Evolutionary conservation across 2,888 invertebrate genomes (phyloP).

Genomic region (Sepioteuthis lessoniana): DNA sequence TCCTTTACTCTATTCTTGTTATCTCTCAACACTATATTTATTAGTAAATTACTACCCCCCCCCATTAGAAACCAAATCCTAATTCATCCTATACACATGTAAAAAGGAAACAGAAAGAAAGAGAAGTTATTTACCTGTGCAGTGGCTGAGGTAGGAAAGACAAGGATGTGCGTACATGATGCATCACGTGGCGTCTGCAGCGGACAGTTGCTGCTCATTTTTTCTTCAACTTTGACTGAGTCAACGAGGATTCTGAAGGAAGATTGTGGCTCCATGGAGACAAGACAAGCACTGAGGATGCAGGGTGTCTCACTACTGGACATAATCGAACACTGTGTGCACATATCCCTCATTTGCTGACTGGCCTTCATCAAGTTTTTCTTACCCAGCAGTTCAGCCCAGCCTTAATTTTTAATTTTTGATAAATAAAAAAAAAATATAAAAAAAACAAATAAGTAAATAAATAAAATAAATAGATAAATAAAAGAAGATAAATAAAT

Average conservation of each 20-base stretch:
- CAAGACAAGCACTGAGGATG: slow-evolving; percentile 97
- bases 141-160: slow-evolving; percentile 89
- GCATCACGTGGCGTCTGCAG: slow-evolving; percentile 96
- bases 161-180: slow-evolving; percentile 96
- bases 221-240: slow-evolving; percentile 73
- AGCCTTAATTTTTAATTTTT: slow-evolving; percentile 78
- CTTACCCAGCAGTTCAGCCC: slow-evolving; percentile 94
- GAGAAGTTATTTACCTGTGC: slow-evolving; percentile 64
- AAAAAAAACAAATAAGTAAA: not conserved
- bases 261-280: slow-evolving; percentile 93
- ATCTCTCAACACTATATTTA: too few species aligned
- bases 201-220: slow-evolving; percentile 71
- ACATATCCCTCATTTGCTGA: slow-evolving; percentile 90
- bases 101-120: not conserved
- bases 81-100: too few species aligned
- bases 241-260: slow-evolving; percentile 81
- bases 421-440: not conserved
- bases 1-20: too few species aligned
- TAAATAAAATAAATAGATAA: too few species aligned
- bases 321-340: slow-evolving; percentile 89
- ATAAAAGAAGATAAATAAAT: too few species aligned
- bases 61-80: too few species aligned
- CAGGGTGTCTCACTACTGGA: slow-evolving; percentile 87
- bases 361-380: slow-evolving; percentile 92
- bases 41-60: too few species aligned